Evolutionary conservation across 2,113 vertebrate species (phyloP).

Genomic region (Carlito syrichta): DNA sequence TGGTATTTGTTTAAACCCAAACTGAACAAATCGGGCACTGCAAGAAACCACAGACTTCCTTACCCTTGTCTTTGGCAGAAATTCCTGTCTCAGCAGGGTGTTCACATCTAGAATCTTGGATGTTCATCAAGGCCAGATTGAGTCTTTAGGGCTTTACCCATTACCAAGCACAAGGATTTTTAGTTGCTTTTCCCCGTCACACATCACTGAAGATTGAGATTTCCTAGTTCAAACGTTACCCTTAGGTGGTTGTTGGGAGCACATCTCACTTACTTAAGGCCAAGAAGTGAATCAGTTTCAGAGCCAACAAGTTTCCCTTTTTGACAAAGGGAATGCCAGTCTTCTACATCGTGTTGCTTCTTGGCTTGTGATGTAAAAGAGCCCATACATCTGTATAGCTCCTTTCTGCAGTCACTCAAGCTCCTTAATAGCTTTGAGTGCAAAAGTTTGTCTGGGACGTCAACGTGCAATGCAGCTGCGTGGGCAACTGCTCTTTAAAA

Average conservation of each 20-base stretch:
- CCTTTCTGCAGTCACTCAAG: neutral
- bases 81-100: conserved; percentile 2
- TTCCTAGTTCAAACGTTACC: conserved; percentile 1
- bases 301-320: neutral
- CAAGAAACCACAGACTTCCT: conserved; percentile 48
- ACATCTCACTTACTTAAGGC: conserved; percentile 24
- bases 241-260: neutral
- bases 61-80: conserved; percentile 31
- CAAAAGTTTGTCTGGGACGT: neutral
- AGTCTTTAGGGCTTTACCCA: conserved; percentile 57
- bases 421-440: neutral
- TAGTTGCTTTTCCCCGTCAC: neutral
- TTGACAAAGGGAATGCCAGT: neutral
- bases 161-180: conserved; percentile 43
- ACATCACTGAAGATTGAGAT: conserved; percentile 32
- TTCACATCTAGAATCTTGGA: conserved; percentile 53
- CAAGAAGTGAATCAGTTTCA: neutral
- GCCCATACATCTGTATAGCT: neutral
- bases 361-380: neutral
- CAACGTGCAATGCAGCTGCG: neutral
- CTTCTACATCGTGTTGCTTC: neutral
- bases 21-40: conserved; percentile 51
- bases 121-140: conserved; percentile 61
- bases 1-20: conserved; percentile 49
- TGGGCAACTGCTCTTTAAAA: neutral